Percentiles rank a stretch among this genome's conserved stretches.
These are phyloP conservation scores for Cladorhizidae sp. DNA, from an alignment of 37 sponge, comb jelly and placozoan genomes.

Conservation along the genomic window DNA sequence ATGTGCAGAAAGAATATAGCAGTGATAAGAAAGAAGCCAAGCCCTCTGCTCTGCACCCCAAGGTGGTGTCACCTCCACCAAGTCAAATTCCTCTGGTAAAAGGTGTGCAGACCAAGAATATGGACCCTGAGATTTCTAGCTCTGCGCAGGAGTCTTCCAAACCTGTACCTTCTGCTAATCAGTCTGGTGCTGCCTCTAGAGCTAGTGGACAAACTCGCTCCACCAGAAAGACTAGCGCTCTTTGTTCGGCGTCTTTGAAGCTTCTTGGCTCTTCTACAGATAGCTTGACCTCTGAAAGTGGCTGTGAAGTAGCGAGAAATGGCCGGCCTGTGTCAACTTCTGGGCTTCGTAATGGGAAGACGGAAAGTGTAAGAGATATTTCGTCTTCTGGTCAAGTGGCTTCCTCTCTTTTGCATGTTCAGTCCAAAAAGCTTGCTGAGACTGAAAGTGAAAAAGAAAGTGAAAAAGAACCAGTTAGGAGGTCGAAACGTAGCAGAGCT, in stretches of 20 bases:
- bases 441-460: not conserved
- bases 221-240: not conserved
- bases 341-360: not conserved
- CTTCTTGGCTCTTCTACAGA: not conserved
- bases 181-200: not conserved
- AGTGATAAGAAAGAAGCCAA: not conserved
- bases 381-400: not conserved
- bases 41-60: not conserved
- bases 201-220: not conserved
- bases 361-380: not conserved
- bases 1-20: not conserved
- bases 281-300: not conserved
- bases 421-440: not conserved
- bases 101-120: not conserved
- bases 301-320: not conserved
- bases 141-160: not conserved
- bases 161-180: not conserved
- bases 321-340: not conserved
- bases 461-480: not conserved
- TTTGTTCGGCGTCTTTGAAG: not conserved
- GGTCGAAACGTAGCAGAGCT: not conserved
- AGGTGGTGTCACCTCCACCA: not conserved
- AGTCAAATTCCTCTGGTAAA: not conserved
- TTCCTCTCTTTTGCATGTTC: not conserved
- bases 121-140: not conserved